Evolutionary conservation across 2,113 vertebrate genomes (phyloP), one percentile per base, ranked within the genome.

Genomic region (Otolemur garnettii): DNA sequence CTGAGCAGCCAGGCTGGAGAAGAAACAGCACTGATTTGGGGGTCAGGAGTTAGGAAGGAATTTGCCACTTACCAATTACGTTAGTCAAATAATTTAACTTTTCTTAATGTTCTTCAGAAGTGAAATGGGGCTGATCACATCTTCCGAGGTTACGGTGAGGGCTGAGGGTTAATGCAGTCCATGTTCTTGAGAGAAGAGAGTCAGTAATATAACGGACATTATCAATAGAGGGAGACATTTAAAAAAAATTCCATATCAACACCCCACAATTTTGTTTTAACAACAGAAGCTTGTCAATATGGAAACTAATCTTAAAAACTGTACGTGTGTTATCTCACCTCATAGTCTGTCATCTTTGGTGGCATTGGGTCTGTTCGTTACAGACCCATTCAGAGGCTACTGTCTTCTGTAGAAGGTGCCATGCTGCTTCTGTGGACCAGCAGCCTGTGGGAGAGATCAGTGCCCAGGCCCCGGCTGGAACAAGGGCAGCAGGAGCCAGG

Each of bases 1-100:
- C 26, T 45, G 7, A 33, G 15, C 18, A 71, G 5, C 5, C 75
- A 84, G 30, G 2, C 2, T 82, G 28, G 19, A 0, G 1, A 15
- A 93, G 68, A 88, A 92, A 69, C 24, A 92, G 84, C 17, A 60
- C 24, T 90, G 60, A 22, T 10, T n/a, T 91, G 72, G 50, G 50
- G 1, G 8, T 42, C 55, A 62, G 69, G 62, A 78, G 15, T n/a
- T 88, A 22, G 12, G 42, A 88, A 89, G n/a, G 33, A 74, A n/a
- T 82, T 75, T 72, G 28, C 38, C 60, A 75, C 21, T 90, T 57
- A 74, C 4, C 53, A 72, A 60, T 78, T 57, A 92, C 7, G 71
- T 94, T 30, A 45, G 38, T 86, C 53, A 89, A 83, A 57, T 74
- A 79, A 78, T 84, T 50, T 53, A 87, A 79, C 35, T 66, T 82